Percentiles rank a stretch among this genome's conserved stretches.
phyloP scores from a whole-genome alignment of 2,888 invertebrate genomes.

The Microchrysa polita region DNA sequence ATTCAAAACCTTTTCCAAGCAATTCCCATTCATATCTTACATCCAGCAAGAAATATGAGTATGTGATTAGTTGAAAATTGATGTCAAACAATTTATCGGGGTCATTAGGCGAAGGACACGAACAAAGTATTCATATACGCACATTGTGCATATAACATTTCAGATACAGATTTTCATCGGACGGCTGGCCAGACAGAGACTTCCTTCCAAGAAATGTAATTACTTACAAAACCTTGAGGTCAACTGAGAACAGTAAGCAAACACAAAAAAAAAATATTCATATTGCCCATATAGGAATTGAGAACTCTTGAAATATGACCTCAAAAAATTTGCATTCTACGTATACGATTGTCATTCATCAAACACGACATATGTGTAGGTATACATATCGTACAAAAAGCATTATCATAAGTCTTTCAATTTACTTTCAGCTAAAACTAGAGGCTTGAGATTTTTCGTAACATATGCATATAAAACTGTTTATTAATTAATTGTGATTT shows the following conservation, averaged over 20 bases:
- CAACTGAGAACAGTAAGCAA: neutral
- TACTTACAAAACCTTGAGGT: conserved; percentile 21
- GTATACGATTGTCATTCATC: neutral
- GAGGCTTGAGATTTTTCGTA: neutral
- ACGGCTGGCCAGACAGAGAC: neutral
- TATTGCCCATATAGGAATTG: neutral
- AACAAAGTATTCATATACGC: neutral
- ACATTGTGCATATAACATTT: conserved; percentile 10
- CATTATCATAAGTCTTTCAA: neutral
- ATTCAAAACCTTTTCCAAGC: too few species aligned
- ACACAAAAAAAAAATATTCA: neutral
- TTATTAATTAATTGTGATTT: neutral
- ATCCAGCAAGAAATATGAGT: conserved; percentile 28
- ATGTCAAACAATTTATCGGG: conserved; percentile 22
- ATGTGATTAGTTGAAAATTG: conserved; percentile 36
- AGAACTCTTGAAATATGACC: conserved; percentile 21
- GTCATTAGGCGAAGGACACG: conserved; percentile 34
- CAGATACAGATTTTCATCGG: neutral
- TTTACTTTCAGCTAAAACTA: neutral
- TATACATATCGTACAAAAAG: neutral
- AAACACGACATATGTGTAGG: too few species aligned
- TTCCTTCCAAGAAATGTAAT: conserved; percentile 38
- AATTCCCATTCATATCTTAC: too few species aligned
- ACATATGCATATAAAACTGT: neutral
- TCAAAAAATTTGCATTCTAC: neutral